Conservation (phyloP, 2,113 vertebrate genomes). For the Turdus rufiventris region DNA sequence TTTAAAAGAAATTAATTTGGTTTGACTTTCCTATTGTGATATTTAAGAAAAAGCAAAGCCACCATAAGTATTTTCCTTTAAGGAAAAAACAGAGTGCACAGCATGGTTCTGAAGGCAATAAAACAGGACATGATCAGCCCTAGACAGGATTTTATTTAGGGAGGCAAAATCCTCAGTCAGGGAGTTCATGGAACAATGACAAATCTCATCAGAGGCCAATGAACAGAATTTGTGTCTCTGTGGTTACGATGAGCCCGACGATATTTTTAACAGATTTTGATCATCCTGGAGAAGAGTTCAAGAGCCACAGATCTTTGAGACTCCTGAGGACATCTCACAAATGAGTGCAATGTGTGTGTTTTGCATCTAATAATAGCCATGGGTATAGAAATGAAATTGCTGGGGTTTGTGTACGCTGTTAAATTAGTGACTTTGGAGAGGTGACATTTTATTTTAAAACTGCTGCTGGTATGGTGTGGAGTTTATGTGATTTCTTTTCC, state of each 20-base stretch:
- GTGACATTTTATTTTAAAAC: background rate
- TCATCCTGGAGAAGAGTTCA: background rate
- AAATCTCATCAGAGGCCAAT: background rate
- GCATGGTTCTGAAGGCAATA: background rate
- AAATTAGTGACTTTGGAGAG: background rate
- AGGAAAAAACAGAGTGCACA: background rate
- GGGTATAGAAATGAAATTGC: background rate
- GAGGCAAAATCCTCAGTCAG: background rate
- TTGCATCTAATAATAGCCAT: background rate
- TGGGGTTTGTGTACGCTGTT: rapidly evolving
- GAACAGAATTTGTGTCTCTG: background rate
- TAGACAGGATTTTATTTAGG: background rate
- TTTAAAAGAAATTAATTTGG: background rate
- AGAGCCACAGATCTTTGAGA: background rate
- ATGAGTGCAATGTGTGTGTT: background rate
- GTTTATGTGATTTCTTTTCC: background rate
- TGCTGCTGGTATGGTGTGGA: background rate
- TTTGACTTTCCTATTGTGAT: background rate
- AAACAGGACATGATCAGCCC: background rate
- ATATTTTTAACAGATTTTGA: background rate
- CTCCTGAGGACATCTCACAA: background rate
- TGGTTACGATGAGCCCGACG: background rate
- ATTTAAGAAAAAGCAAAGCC: background rate
- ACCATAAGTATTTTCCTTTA: background rate
- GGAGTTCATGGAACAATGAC: background rate